Percentiles rank a stretch among this genome's conserved stretches.
Conservation (phyloP, 2,797 vertebrate genomes). For the Urophycis tenuis region DNA sequence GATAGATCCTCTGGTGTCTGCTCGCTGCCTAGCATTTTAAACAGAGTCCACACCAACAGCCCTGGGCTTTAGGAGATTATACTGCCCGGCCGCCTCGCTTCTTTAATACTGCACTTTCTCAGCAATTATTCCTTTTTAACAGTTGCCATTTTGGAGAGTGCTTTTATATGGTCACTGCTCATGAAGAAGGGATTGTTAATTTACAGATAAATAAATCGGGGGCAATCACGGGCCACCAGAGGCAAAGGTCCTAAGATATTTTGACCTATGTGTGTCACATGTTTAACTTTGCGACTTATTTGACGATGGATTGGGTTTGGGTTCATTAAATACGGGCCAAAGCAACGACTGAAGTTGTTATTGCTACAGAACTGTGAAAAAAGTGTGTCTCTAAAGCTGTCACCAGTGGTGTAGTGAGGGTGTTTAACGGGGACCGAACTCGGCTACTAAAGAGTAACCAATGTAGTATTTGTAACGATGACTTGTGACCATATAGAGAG, state of each 20-base stretch:
- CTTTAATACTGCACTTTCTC: not conserved
- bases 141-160: not conserved
- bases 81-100: not conserved
- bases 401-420: not conserved
- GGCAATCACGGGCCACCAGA: not conserved
- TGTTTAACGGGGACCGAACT: not conserved
- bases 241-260: not conserved
- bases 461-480: not conserved
- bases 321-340: not conserved
- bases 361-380: not conserved
- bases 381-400: not conserved
- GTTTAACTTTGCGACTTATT: not conserved
- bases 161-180: not conserved
- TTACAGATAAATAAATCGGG: no score
- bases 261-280: not conserved
- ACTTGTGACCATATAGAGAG: no score
- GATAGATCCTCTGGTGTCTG: slow-evolving; percentile 12
- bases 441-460: not conserved
- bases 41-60: not conserved
- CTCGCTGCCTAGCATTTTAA: slow-evolving; percentile 7
- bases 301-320: not conserved
- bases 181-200: not conserved
- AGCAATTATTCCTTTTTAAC: not conserved
- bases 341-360: not conserved
- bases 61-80: slow-evolving; percentile 7